Evolutionary conservation across 1,140 invertebrate species (phyloP).

Genomic region (Drosophila serrata): DNA sequence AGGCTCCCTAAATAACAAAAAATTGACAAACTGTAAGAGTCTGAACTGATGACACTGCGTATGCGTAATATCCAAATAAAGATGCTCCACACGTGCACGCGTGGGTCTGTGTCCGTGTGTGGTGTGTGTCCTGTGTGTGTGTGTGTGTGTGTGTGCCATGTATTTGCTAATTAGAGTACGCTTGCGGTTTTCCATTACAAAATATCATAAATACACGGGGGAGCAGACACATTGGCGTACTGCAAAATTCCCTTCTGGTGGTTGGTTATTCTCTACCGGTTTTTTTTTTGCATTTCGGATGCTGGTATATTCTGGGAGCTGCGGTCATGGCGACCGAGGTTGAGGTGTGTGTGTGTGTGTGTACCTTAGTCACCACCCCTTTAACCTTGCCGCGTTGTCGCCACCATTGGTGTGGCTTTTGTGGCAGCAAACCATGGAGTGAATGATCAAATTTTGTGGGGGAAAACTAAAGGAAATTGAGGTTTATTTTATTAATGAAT

Average conservation of each 20-base stretch:
- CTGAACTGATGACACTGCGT: conserved; percentile 24
- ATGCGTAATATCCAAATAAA: conserved; percentile 35
- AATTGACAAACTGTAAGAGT: conserved; percentile 11
- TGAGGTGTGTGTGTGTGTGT: conserved; percentile 6
- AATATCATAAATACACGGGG: conserved; percentile 47
- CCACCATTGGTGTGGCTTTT: conserved; percentile 38
- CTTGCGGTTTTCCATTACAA: conserved; percentile 53
- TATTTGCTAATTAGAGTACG: conserved; percentile 58
- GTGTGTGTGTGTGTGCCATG: conserved; percentile 12
- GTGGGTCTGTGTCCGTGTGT: background rate
- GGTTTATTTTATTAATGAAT: background rate
- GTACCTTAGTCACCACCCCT: background rate
- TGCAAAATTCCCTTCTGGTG: conserved; percentile 18
- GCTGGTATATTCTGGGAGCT: conserved; percentile 29
- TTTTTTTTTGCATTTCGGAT: conserved; percentile 6
- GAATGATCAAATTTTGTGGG: background rate
- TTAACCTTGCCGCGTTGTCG: conserved; percentile 10
- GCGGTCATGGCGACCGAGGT: conserved; percentile 29
- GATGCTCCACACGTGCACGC: conserved; percentile 8
- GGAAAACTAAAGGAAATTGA: background rate
- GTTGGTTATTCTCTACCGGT: conserved; percentile 17
- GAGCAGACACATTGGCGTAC: conserved; percentile 11
- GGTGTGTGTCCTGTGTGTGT: background rate
- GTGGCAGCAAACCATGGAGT: conserved; percentile 8
- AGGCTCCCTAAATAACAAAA: conserved; percentile 6